Evolutionary conservation across 2,888 invertebrate genomes (phyloP).

Genomic region (Clanis bilineata): DNA sequence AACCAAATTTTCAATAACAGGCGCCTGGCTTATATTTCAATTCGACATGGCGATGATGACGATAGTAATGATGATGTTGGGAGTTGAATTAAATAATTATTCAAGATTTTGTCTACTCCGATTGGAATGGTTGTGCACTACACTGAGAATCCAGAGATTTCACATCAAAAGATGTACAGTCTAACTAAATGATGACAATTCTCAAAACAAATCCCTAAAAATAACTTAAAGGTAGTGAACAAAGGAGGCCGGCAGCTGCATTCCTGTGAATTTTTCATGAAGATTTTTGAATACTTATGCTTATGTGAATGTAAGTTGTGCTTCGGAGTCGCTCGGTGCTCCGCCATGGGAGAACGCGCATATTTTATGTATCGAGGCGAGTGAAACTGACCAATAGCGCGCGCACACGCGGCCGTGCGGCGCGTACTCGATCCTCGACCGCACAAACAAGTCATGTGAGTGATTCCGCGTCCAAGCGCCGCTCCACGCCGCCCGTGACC

Average conservation of each 20-base stretch:
- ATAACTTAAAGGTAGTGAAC: background rate
- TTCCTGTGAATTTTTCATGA: background rate
- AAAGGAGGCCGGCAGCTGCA: background rate
- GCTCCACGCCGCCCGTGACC: conserved; percentile 60
- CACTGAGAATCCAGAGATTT: background rate
- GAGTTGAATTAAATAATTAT: too few relatives aligned
- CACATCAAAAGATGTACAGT: background rate
- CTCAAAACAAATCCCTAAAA: background rate
- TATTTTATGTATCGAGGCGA: conserved; percentile 42
- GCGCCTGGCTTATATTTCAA: too few relatives aligned
- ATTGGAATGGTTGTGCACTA: too few relatives aligned
- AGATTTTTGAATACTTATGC: background rate
- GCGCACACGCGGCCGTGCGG: conserved; percentile 44
- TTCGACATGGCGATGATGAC: too few relatives aligned
- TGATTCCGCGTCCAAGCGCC: conserved; percentile 51
- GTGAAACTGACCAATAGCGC: conserved; percentile 57
- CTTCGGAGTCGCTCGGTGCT: too few relatives aligned
- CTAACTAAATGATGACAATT: background rate
- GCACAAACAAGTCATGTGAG: conserved; percentile 65
- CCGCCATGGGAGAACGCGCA: background rate
- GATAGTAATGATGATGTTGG: too few relatives aligned
- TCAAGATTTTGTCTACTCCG: too few relatives aligned
- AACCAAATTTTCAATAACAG: too few relatives aligned
- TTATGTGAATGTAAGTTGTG: background rate
- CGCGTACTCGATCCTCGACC: conserved; percentile 27